phyloP scores from a whole-genome alignment of 2,888 invertebrate species.

The Lepidochrysops patricia region DNA sequence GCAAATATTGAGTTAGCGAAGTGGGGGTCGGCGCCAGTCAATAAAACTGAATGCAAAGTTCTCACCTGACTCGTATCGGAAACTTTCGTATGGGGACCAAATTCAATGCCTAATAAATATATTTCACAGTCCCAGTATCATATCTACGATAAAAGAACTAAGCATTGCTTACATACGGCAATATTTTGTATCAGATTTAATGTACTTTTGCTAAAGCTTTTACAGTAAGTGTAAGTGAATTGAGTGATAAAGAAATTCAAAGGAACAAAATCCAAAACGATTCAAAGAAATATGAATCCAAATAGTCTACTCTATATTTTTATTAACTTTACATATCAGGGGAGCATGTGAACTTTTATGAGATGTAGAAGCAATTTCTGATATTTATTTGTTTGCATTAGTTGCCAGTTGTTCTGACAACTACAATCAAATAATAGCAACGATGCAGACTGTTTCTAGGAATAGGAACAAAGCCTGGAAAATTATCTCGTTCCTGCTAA shows the following conservation, averaged over 20 bases:
- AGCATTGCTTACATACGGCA: background rate
- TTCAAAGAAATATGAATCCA: background rate
- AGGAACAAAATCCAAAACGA: too few relatives aligned
- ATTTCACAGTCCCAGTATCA: background rate
- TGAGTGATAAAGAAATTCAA: too few relatives aligned
- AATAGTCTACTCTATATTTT: background rate
- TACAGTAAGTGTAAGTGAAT: too few relatives aligned
- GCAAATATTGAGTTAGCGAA: constrained; percentile 54
- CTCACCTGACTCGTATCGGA: constrained; percentile 34
- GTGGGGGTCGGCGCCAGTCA: constrained; percentile 31
- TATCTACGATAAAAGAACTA: background rate
- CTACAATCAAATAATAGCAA: background rate
- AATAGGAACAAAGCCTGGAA: background rate
- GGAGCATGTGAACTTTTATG: background rate
- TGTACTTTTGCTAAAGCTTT: too few relatives aligned
- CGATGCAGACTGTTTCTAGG: background rate
- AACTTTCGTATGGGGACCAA: background rate
- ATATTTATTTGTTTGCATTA: background rate
- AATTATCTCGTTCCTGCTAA: background rate
- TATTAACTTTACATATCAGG: background rate
- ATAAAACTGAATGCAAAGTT: constrained; percentile 36
- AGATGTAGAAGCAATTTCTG: background rate
- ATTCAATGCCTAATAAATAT: background rate
- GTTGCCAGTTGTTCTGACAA: background rate
- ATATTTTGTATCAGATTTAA: background rate